Evolutionary conservation across 2,888 invertebrate species (phyloP), one percentile per base, ranked within the genome.

Genomic region (Alloscopus bannaensis): DNA sequence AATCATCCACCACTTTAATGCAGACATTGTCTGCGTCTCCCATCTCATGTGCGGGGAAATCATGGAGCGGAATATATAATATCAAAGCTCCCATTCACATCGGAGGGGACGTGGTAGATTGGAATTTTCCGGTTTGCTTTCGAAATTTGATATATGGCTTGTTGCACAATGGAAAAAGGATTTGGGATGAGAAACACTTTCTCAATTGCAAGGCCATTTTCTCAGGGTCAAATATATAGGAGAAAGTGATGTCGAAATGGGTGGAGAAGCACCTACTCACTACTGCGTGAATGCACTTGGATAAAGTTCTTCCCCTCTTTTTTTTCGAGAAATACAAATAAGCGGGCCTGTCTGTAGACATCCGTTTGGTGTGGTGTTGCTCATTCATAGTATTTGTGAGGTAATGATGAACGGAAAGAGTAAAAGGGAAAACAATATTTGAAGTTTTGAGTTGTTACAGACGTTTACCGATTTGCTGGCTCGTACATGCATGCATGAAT

Each of bases 71-170:
- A 47, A 47, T 13, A 6, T 36, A 36, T 36, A 36, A 8, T n/a
- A n/a, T 36, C 36, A 36, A n/a, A 47, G n/a, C 6, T 13, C 6
- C 11, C n/a, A 13, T 47, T 47, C 4, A 47, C 3, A n/a, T 47
- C n/a, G 6, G 6, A 47, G 18, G 36, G 13, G 36, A 36, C 13
- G 6, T 36, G 36, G n/a, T 8, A 36, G 6, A 13, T 6, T 8
- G 22, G 11, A 52, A n/a, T 20, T 31, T 28, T 24, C n/a, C 16
- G n/a, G n/a, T n/a, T n/a, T n/a, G n/a, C 60, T 52, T 69, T 70
- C 64, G 57, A 77, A 77, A 77, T 77, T 77, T 77, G 77, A 77
- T 77, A 77, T 77, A 77, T 77, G 62, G 36, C 16, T 64, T n/a
- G 18, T 45, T 31, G 18, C 52, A 60, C 59, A 60, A 68, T n/a